phyloP scores from a whole-genome alignment of 2,888 invertebrate genomes.

The Lissonota sp. region DNA sequence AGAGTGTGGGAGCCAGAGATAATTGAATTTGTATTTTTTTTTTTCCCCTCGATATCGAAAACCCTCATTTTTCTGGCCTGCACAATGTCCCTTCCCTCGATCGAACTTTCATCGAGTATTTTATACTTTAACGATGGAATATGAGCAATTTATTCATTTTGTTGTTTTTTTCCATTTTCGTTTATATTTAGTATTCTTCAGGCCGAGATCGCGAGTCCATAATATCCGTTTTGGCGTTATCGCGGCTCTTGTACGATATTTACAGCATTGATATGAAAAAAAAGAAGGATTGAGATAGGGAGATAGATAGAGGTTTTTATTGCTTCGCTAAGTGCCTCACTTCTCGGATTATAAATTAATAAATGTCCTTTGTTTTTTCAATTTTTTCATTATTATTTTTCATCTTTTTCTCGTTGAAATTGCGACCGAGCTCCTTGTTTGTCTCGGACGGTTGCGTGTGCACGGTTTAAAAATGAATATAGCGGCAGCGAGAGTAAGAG shows the following conservation, averaged over 20 bases:
- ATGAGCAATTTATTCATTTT: constrained; percentile 51
- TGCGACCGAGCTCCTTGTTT: constrained; percentile 34
- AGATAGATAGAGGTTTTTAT: constrained; percentile 36
- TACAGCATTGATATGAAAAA: constrained; percentile 55
- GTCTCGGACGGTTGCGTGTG: constrained; percentile 19
- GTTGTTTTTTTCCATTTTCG: background rate
- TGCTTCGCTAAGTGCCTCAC: constrained; percentile 53
- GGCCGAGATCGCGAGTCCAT: constrained; percentile 59
- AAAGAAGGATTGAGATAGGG: constrained; percentile 13
- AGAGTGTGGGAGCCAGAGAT: no score
- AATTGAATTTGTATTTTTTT: background rate
- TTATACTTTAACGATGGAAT: constrained; percentile 37
- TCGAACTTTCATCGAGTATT: constrained; percentile 35
- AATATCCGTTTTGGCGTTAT: constrained; percentile 52
- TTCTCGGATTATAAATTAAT: constrained; percentile 50
- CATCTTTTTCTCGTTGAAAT: constrained; percentile 31
- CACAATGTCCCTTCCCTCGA: background rate
- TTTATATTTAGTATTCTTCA: constrained; percentile 51
- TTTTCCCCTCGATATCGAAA: background rate
- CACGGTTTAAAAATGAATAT: constrained; percentile 5
- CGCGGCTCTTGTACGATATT: constrained; percentile 36
- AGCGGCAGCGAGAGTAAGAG: constrained; percentile 1
- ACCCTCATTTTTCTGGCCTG: no score
- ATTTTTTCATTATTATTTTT: constrained; percentile 7
- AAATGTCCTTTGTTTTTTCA: constrained; percentile 11